phyloP scores from a whole-genome alignment of 2,797 vertebrate genomes.

The Xiphophorus birchmanni region DNA sequence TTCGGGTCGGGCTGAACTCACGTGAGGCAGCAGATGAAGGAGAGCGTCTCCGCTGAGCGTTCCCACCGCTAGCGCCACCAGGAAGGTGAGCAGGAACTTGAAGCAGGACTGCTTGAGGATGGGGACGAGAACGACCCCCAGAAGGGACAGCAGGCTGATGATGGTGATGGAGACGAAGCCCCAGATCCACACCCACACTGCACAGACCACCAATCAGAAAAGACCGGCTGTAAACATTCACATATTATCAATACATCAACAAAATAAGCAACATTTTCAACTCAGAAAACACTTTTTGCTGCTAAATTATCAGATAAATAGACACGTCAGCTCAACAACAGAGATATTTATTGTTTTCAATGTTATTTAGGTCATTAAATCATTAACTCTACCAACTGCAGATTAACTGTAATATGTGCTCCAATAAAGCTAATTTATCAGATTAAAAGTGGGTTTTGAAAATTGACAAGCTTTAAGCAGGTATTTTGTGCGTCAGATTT shows the following conservation, averaged over 20 bases:
- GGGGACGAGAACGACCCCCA: slow-evolving; percentile 94
- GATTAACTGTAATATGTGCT: too few species aligned
- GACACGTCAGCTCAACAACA: too few species aligned
- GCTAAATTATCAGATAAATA: not conserved
- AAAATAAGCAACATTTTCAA: not conserved
- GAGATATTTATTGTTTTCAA: not conserved
- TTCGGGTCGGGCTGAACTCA: slow-evolving; percentile 73
- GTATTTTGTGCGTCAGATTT: not conserved
- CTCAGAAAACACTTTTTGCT: not conserved
- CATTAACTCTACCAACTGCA: too few species aligned
- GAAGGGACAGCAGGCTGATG: slow-evolving; percentile 96
- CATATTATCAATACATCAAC: not conserved
- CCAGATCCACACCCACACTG: slow-evolving; percentile 88
- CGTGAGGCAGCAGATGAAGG: slow-evolving; percentile 96
- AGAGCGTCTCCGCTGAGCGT: slow-evolving; percentile 98
- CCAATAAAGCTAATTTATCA: not conserved
- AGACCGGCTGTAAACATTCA: too few species aligned
- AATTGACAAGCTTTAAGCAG: too few species aligned
- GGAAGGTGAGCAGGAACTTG: slow-evolving; percentile 98
- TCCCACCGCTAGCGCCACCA: slow-evolving; percentile 96
- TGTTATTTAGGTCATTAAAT: not conserved
- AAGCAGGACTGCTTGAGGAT: slow-evolving; percentile 98
- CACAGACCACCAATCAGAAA: not conserved
- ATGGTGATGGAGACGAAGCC: slow-evolving; percentile 97
- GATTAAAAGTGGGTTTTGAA: not conserved